Conservation (phyloP, 2,888 invertebrate species). For the Napeogenes inachia region DNA sequence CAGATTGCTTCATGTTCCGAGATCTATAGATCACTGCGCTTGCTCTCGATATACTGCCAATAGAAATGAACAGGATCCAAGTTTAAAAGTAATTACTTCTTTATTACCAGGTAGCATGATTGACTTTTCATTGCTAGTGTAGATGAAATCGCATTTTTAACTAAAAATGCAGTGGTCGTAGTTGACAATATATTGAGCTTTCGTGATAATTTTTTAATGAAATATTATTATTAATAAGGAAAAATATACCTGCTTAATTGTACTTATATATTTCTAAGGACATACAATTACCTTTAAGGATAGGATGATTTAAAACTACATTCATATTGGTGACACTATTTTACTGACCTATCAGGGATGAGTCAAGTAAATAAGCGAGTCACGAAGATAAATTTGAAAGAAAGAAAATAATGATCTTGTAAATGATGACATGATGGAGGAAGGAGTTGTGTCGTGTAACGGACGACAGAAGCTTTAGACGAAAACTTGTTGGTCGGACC, state of each 20-base stretch:
- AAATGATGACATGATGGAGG: no score
- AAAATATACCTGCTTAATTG: not conserved
- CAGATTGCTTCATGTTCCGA: slow-evolving; percentile 53
- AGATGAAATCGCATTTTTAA: slow-evolving; percentile 41
- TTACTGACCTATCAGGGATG: no score
- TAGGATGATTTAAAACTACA: no score
- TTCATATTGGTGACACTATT: no score
- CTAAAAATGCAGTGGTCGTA: slow-evolving; percentile 38
- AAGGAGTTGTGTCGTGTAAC: no score
- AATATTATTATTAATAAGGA: slow-evolving; percentile 26
- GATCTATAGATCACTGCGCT: slow-evolving; percentile 66
- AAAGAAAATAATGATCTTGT: no score
- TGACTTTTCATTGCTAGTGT: slow-evolving; percentile 25
- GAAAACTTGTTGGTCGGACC: no score
- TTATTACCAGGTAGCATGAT: slow-evolving; percentile 27
- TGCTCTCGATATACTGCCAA: slow-evolving; percentile 62
- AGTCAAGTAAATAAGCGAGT: no score
- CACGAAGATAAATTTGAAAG: no score
- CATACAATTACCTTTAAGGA: no score
- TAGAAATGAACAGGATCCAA: slow-evolving; percentile 50
- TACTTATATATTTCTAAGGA: no score
- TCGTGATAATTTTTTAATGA: slow-evolving; percentile 9
- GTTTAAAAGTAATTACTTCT: slow-evolving; percentile 32
- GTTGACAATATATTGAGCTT: slow-evolving; percentile 37
- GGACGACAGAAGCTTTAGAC: no score